Evolutionary conservation across 2,888 invertebrate genomes (phyloP).

Genomic region (Nowickia ferox): DNA sequence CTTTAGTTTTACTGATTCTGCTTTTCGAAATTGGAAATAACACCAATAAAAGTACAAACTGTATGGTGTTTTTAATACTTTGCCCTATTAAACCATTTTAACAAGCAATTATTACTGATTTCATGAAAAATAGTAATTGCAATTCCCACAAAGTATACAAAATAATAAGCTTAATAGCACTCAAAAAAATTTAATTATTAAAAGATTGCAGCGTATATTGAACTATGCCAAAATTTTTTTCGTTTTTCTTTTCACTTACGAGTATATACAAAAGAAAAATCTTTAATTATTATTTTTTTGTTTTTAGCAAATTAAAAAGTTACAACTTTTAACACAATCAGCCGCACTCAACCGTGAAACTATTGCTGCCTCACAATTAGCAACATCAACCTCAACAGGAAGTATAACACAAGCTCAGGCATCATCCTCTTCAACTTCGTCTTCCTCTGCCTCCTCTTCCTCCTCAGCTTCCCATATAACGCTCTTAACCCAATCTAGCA

Average conservation of each 20-base stretch:
- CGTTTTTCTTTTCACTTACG: neutral
- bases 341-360: conserved; percentile 83
- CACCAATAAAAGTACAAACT: too few species aligned
- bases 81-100: too few species aligned
- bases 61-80: too few species aligned
- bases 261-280: neutral
- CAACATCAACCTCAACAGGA: conserved; percentile 80
- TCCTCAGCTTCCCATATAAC: conserved; percentile 74
- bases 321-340: conserved; percentile 83
- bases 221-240: neutral
- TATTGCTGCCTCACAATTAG: conserved; percentile 83
- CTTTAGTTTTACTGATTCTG: too few species aligned
- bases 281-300: conserved; percentile 70
- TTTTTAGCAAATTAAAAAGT: conserved; percentile 83
- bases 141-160: too few species aligned
- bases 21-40: too few species aligned
- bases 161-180: too few species aligned
- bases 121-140: too few species aligned
- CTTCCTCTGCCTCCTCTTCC: conserved; percentile 73
- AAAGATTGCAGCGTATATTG: neutral
- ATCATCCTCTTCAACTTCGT: conserved; percentile 73
- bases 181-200: neutral
- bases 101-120: too few species aligned
- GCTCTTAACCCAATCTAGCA: conserved; percentile 64
- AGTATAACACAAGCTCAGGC: conserved; percentile 72